phyloP scores from a whole-genome alignment of 1,140 invertebrate species.

The Chelonus insularis region DNA sequence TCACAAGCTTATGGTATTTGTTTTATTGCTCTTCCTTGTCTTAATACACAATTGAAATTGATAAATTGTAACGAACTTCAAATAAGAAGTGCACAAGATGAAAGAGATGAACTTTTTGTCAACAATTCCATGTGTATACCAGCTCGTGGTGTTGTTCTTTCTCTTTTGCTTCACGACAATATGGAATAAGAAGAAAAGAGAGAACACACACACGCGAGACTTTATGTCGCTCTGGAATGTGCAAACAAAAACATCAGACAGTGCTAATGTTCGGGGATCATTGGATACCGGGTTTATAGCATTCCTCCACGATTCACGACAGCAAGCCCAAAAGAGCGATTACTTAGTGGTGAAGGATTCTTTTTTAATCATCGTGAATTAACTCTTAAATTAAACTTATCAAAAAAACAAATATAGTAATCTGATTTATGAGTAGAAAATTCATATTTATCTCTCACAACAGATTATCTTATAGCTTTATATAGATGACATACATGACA shows the following conservation, averaged over 20 bases:
- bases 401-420: neutral
- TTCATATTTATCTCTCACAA: no score
- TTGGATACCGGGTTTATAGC: conserved; percentile 14
- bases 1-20: conserved; percentile 1
- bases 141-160: neutral
- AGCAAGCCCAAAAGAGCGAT: neutral
- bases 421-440: neutral
- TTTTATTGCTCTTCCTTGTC: neutral
- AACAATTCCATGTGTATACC: neutral
- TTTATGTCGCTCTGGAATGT: conserved; percentile 30
- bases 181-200: conserved; percentile 8
- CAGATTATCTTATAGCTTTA: no score
- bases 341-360: neutral
- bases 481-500: conserved; percentile 12
- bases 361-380: conserved; percentile 15
- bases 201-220: conserved; percentile 23
- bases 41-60: conserved; percentile 1
- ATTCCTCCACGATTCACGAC: conserved; percentile 25
- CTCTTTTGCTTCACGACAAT: neutral
- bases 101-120: neutral
- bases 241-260: conserved; percentile 27
- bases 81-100: neutral
- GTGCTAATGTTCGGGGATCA: conserved; percentile 29
- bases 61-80: neutral
- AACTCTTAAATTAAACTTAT: conserved; percentile 7